phyloP scores from a whole-genome alignment of 1,140 invertebrate species.

The Ganaspis sp. region DNA sequence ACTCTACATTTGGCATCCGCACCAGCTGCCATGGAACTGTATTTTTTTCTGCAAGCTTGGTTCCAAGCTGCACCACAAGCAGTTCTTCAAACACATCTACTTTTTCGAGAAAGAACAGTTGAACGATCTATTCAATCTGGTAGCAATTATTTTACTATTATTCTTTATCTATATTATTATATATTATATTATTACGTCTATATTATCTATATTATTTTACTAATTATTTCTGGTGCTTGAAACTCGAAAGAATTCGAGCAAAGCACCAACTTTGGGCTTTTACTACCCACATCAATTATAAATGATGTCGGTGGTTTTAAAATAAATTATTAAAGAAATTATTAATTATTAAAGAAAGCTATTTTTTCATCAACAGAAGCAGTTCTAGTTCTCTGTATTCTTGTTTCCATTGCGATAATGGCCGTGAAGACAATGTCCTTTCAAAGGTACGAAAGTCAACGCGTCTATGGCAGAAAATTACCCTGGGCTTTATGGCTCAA shows the following conservation, averaged over 20 bases:
- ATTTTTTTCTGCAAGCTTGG: slow-evolving; percentile 85
- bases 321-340: not conserved
- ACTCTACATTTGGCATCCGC: slow-evolving; percentile 77
- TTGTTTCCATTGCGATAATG: slow-evolving; percentile 81
- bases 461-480: slow-evolving; percentile 82
- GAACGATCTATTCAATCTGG: slow-evolving; percentile 64
- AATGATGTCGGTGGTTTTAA: too few relatives aligned
- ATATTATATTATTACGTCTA: too few relatives aligned
- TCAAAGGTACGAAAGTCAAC: slow-evolving; percentile 86
- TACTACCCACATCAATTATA: too few relatives aligned
- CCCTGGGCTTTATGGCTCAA: slow-evolving; percentile 81
- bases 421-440: slow-evolving; percentile 82
- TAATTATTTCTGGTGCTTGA: too few relatives aligned
- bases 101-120: slow-evolving; percentile 72
- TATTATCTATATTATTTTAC: too few relatives aligned
- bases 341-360: slow-evolving; percentile 30
- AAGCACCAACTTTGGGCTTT: too few relatives aligned
- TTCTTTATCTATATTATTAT: too few relatives aligned
- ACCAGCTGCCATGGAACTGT: slow-evolving; percentile 82
- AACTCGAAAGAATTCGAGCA: too few relatives aligned
- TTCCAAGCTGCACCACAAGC: slow-evolving; percentile 84
- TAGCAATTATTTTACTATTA: too few relatives aligned
- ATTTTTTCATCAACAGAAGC: slow-evolving; percentile 77
- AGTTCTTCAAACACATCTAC: slow-evolving; percentile 79
- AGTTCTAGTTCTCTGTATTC: slow-evolving; percentile 80